Evolutionary conservation across 2,797 vertebrate species (phyloP), one percentile per base, ranked within the genome.

Genomic region (Erithacus rubecula): DNA sequence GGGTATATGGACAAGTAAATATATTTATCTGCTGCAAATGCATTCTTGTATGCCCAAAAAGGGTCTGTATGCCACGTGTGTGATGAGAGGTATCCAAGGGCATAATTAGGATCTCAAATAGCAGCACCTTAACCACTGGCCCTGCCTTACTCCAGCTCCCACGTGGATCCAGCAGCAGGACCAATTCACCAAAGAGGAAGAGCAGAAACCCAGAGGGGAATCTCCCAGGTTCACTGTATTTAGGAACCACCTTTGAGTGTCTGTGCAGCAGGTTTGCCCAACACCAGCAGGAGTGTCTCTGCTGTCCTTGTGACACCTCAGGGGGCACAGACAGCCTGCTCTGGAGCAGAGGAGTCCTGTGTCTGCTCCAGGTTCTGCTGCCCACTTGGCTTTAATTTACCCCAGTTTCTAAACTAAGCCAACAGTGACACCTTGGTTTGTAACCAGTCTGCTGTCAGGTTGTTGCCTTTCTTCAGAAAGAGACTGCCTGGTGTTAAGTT

Each of bases 21-120:
- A 2, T 0, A 8, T 6, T 24, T 30, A 20, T 78, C 39, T 62
- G 39, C 63, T 70, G 58, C 22, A 67, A 39, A 47, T 21, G 14
- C 32, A 9, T 43, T 43, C 30, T 15, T 29, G 41, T 9, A 32
- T 20, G 24, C 58, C 13, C 53, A 46, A 53, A 62, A 78, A 44
- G 15, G 3, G 3, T 8, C 11, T 12, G 23, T 23, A 24, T 5
- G 4, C 12, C 32, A 0, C 0, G 3, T 29, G 27, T 44, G 29
- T 24, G 71, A 41, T 9, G 6, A 37, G n/a, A 56, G 17, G 7
- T 15, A n/a, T 16, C 52, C 43, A 30, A 78, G 20, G 11, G 11
- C 52, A 29, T 12, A 19, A 18, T 18, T 2, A 30, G 52, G 26
- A 29, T 20, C 39, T 36, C 53, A 47, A 10, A 43, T 0, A 49